Evolutionary conservation across 2,888 invertebrate genomes (phyloP).

Genomic region (Tetragnatha montana): DNA sequence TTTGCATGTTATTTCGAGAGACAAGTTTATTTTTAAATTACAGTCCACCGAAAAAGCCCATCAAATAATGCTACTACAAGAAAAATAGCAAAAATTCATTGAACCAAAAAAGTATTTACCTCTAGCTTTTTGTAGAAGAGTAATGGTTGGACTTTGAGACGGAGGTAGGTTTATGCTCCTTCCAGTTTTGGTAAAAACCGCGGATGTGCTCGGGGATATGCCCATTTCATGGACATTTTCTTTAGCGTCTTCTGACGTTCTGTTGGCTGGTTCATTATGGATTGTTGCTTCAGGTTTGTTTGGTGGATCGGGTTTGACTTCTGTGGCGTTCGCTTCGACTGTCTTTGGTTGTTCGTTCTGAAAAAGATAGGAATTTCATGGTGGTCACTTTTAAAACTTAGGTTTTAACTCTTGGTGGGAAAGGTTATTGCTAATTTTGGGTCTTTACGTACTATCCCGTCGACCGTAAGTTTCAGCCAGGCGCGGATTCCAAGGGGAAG

Average conservation of each 20-base stretch:
- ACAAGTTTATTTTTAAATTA: background rate
- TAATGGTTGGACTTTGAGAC: constrained; percentile 91
- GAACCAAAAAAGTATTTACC: constrained; percentile 79
- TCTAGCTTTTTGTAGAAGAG: constrained; percentile 90
- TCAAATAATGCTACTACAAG: background rate
- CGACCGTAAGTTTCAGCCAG: too few species aligned
- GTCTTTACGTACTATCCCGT: too few species aligned
- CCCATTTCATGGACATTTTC: background rate
- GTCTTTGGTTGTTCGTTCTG: constrained; percentile 39
- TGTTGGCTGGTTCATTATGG: background rate
- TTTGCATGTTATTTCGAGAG: too few species aligned
- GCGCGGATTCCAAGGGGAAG: too few species aligned
- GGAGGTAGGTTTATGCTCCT: constrained; percentile 80
- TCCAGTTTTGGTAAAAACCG: constrained; percentile 52
- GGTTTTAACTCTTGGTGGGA: too few species aligned
- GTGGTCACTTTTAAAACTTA: background rate
- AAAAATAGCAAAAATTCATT: background rate
- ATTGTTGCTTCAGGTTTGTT: background rate
- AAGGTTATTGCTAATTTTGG: too few species aligned
- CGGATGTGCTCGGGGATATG: constrained; percentile 2
- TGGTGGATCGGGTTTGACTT: constrained; percentile 30
- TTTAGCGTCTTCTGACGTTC: background rate
- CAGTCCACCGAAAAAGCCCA: background rate
- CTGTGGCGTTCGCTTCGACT: constrained; percentile 28
- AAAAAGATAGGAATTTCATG: background rate